These are phyloP conservation scores for Montipora foliosa DNA, from an alignment of 64 coral and sea anemone species.

Conservation along the genomic window DNA sequence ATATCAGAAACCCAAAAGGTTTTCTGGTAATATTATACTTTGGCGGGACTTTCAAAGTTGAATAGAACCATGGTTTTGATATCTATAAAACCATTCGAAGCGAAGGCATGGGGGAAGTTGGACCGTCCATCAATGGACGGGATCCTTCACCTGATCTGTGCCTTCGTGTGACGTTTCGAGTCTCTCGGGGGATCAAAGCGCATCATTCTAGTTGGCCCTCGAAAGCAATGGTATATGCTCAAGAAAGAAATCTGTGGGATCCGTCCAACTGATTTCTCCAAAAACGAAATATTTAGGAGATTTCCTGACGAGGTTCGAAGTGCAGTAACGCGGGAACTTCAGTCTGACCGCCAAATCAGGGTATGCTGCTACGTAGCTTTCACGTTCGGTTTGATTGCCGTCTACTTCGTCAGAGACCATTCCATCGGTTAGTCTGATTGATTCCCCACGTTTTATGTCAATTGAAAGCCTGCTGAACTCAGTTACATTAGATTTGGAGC, in stretches of 20 bases:
- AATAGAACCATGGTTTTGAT: constrained; percentile 11
- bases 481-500: not conserved
- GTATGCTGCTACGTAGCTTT: not conserved
- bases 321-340: not conserved
- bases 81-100: constrained; percentile 26
- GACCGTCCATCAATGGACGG: too few relatives aligned
- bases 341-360: not conserved
- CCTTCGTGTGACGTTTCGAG: not conserved
- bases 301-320: constrained; percentile 31
- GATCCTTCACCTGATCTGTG: too few relatives aligned
- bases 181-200: constrained; percentile 13
- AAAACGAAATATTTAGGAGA: constrained; percentile 42
- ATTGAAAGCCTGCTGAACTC: constrained; percentile 16
- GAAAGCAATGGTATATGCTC: constrained; percentile 38
- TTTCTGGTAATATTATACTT: constrained; percentile 34
- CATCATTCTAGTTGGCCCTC: not conserved
- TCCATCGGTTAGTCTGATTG: constrained; percentile 2
- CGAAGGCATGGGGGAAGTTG: not conserved
- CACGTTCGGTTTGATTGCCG: constrained; percentile 34
- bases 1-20: too few relatives aligned
- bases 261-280: constrained; percentile 27
- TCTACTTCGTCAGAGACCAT: constrained; percentile 23
- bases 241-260: constrained; percentile 16
- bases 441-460: not conserved
- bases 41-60: constrained; percentile 27